phyloP scores from a whole-genome alignment of 2,797 vertebrate genomes.

The Phrynocephalus vlangalii region DNA sequence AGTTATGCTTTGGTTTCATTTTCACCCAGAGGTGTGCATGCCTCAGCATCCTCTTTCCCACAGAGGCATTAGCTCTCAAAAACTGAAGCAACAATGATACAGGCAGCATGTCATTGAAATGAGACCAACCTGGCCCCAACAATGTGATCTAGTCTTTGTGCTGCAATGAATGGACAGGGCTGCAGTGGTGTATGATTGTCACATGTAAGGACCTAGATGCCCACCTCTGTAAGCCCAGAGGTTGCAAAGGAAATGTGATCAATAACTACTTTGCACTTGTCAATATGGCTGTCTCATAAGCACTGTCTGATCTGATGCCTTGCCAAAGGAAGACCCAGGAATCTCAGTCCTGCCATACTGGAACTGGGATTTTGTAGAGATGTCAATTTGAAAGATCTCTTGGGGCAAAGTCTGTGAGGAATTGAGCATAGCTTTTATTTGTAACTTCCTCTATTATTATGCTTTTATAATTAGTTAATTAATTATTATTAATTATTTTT shows the following conservation, averaged over 20 bases:
- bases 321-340: neutral
- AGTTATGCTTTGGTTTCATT: neutral
- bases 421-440: no score
- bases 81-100: neutral
- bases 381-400: neutral
- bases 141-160: neutral
- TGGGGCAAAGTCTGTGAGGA: no score
- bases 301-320: neutral
- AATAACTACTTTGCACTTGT: neutral
- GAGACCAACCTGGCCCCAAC: neutral
- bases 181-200: neutral
- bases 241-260: neutral
- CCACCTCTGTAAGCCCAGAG: neutral
- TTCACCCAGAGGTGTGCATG: neutral
- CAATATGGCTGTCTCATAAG: neutral
- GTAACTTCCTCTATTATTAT: no score
- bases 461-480: no score
- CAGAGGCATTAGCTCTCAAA: constrained; percentile 5
- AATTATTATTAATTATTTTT: no score
- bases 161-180: neutral
- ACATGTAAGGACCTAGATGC: neutral
- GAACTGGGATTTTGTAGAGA: no score
- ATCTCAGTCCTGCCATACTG: neutral
- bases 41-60: neutral
- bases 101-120: neutral